Evolutionary conservation across 2,888 invertebrate genomes (phyloP).

Genomic region (Yponomeuta plumbellus): DNA sequence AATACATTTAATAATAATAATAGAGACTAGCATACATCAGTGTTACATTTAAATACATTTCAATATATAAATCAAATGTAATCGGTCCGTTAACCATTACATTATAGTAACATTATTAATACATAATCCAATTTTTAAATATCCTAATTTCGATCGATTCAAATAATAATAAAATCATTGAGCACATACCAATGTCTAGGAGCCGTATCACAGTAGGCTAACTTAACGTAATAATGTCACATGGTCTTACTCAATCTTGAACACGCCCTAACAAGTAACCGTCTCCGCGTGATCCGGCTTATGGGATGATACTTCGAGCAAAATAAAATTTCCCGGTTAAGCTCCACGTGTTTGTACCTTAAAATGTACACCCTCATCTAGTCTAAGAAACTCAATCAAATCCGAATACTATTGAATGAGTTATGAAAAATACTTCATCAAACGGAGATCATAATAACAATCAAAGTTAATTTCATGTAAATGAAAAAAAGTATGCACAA

Average conservation of each 20-base stretch:
- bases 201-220: conserved; percentile 73
- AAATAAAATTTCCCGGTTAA: no score
- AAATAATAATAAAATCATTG: conserved; percentile 49
- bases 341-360: no score
- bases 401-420: no score
- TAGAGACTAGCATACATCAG: conserved; percentile 75
- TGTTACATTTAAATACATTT: conserved; percentile 47
- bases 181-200: conserved; percentile 57
- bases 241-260: conserved; percentile 21
- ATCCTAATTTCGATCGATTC: conserved; percentile 29
- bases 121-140: conserved; percentile 18
- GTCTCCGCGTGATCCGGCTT: background rate
- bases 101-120: conserved; percentile 18
- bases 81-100: conserved; percentile 33
- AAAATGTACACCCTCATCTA: no score
- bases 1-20: conserved; percentile 54
- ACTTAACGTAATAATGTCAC: conserved; percentile 39
- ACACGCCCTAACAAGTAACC: background rate
- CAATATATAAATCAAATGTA: conserved; percentile 38
- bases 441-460: no score
- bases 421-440: no score
- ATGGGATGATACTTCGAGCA: background rate
- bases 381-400: no score
- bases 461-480: no score
- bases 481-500: no score